Evolutionary conservation across 2,888 invertebrate genomes (phyloP), one percentile per base, ranked within the genome.

Genomic region (Carpatolechia fugitivella): DNA sequence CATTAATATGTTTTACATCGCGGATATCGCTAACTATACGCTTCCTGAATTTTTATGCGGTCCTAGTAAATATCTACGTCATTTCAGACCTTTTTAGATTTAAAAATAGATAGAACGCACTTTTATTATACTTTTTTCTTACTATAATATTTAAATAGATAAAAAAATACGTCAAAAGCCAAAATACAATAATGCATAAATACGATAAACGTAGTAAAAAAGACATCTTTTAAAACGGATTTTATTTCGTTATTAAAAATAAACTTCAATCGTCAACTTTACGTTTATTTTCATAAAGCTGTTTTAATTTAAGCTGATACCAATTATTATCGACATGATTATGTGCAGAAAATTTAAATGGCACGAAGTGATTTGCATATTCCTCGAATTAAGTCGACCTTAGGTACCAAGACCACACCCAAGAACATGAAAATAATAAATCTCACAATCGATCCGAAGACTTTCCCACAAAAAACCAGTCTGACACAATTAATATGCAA

Each of bases 401-500:
- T 13, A 18, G 14, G 31, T 31, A 47, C 7, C 31, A 33, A 44
- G 20, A 20, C 35, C 40, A 31, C 13, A 50, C 20, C 40, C 24
- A 44, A 50, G 48, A 60, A 66, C 68, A 66, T 78, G 75, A 74
- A 76, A 77, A 73, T 78, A 78, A 76, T 77, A 74, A 75, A 77
- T 76, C 74, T 71, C 55, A 47, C 16, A 55, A 67, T 68, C 73
- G 66, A 71, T 67, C 64, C 68, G 62, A 60, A n/a, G 60, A 62
- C 68, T 68, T 84, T 85, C 85, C 80, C 85, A 85, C 82, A 77
- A 70, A 68, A 71, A 72, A 73, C 71, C 70, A 67, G 70, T 70
- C 61, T 62, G 69, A 62, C 74, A 73, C 69, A 67, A n/a, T 77
- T 80, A 79, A 85, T 82, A 85, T 86, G 85, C 81, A 80, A 87